Base-by-base conservation (phyloP, 2,113 vertebrate genomes). In the Delphinapterus leucas region DNA sequence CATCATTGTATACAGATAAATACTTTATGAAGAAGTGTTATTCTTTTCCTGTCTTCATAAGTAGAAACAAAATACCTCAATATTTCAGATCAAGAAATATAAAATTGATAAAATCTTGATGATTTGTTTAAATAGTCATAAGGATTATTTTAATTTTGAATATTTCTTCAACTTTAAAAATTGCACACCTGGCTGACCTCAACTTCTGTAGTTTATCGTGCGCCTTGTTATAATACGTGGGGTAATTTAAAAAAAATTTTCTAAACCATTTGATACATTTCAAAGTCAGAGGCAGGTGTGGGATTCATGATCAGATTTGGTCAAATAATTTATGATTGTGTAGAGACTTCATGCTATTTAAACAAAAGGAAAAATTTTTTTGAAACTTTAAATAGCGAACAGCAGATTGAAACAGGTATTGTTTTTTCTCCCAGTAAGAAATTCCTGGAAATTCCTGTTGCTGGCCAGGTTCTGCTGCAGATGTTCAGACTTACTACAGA, bases 81-180 rank as follows among this genome's bases (percentile, higher is more conserved):
- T 38, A 53, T 71, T 60, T 70, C 63, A 65, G 18, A 14, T 71
- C 73, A 94, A 95, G 28, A 82, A 83, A 49, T 53, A 33, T 4
- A 23, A 71, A 47, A 55, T 21, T 71, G 21, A 73, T 92, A 65
- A 65, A 85, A 38, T 36, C 14, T 38, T 61, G 8, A 60, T 38
- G 36, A 18, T 60, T 61, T 23, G 6, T 92, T 81, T 33, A 94
- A 92, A 90, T 87, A 61, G 53, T 33, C 47, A 55, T 31, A 63
- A 63, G 25, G 26, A 61, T 53, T 71, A 26, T 25, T 95, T 41
- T 92, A 4, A 85, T 67, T 76, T 89, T 84, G 68, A 61, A 63
- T 79, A 92, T 38, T 68, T 79, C 17, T 81, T 55, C 74, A 76
- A 94, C 17, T 86, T 83, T 96, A 44, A 86, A 97, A 80, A 68